Percentiles rank a stretch among this genome's conserved stretches.
These are phyloP conservation scores for Champsocephalus gunnari DNA, from an alignment of 2,797 vertebrate genomes.

Conservation along the genomic window DNA sequence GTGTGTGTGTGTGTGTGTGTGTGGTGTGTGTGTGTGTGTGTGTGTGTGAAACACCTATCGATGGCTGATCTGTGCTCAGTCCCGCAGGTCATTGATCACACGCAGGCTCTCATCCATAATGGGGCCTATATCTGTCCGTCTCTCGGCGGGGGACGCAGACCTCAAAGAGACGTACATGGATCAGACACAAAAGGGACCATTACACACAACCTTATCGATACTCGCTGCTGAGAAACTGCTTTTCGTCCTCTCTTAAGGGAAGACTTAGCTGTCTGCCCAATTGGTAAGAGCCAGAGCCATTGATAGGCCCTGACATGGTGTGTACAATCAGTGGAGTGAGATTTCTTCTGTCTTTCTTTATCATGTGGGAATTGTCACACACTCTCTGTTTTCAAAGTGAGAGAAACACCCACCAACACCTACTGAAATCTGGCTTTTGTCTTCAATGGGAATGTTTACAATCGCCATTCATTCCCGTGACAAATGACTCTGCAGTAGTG, in stretches of 20 bases:
- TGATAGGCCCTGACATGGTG: constrained; percentile 26
- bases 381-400: not conserved
- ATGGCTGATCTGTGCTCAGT: constrained; percentile 57
- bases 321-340: constrained; percentile 15
- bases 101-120: constrained; percentile 65
- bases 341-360: constrained; percentile 12
- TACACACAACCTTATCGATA: constrained; percentile 71
- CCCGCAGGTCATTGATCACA: constrained; percentile 65
- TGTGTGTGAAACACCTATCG: constrained; percentile 38
- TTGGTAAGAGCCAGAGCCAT: constrained; percentile 47
- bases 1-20: constrained; percentile 17
- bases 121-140: constrained; percentile 65
- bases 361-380: not conserved
- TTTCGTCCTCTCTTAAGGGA: constrained; percentile 61
- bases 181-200: constrained; percentile 70
- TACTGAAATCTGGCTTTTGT: too few relatives aligned
- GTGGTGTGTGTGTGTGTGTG: constrained; percentile 9
- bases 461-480: too few relatives aligned
- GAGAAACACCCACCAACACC: too few relatives aligned
- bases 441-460: too few relatives aligned
- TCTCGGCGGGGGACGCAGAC: constrained; percentile 49
- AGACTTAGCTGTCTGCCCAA: constrained; percentile 48
- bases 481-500: too few relatives aligned
- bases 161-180: constrained; percentile 57
- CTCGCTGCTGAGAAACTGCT: constrained; percentile 67